Conservation (phyloP, 2,797 vertebrate species). For the Ataeniobius toweri region DNA sequence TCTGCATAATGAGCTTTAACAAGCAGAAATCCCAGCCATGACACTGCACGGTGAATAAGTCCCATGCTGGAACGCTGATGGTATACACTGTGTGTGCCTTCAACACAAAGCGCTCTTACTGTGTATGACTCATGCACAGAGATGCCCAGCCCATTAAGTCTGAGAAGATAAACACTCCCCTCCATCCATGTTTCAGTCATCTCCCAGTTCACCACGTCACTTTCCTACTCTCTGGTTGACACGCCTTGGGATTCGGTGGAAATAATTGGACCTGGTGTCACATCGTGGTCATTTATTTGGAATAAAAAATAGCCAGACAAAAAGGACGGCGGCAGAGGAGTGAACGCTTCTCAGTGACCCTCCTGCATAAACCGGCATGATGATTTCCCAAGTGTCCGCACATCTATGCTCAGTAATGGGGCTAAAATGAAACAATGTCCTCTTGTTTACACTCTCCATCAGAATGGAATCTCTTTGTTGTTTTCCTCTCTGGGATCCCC, state of each 20-base stretch:
- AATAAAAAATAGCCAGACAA: conserved; percentile 39
- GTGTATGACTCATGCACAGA: conserved; percentile 67
- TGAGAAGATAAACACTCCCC: conserved; percentile 59
- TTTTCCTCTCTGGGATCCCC: conserved; percentile 42
- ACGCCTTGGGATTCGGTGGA: conserved; percentile 48
- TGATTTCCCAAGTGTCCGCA: conserved; percentile 6
- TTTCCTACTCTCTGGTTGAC: conserved; percentile 40
- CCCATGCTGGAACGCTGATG: conserved; percentile 55
- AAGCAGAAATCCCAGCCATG: conserved; percentile 55
- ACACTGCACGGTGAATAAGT: conserved; percentile 50
- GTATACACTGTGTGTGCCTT: conserved; percentile 21
- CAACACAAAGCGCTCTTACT: conserved; percentile 32
- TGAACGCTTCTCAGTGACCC: conserved; percentile 61
- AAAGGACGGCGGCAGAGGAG: conserved; percentile 30
- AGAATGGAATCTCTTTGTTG: conserved; percentile 43
- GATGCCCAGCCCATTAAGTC: conserved; percentile 59
- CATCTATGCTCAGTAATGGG: conserved; percentile 53
- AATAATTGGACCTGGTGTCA: conserved; percentile 65
- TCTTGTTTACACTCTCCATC: conserved; percentile 62
- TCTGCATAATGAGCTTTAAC: conserved; percentile 59
- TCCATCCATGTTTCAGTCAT: conserved; percentile 46
- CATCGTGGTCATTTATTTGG: conserved; percentile 40
- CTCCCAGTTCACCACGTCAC: conserved; percentile 35
- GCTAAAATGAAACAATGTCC: conserved; percentile 65
- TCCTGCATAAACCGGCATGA: conserved; percentile 60